Conservation (phyloP, 2,888 invertebrate species). For the Miltochrista miniata region DNA sequence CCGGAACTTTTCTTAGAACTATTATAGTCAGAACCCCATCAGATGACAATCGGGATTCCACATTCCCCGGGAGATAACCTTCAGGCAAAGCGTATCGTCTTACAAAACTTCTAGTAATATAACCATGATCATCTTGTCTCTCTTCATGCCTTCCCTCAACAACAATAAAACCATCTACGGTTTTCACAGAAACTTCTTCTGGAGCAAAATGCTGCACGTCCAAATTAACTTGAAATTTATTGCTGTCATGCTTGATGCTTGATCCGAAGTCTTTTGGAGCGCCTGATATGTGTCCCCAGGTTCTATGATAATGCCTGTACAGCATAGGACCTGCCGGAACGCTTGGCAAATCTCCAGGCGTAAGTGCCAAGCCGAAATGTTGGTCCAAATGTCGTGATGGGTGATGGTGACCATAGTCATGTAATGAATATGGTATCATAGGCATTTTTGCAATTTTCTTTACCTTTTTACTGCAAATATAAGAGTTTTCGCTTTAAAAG, state of each 20-base stretch:
- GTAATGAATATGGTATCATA: too few species aligned
- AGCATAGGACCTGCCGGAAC: constrained; percentile 51
- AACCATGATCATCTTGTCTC: constrained; percentile 90
- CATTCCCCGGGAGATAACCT: constrained; percentile 82
- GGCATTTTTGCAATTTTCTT: too few species aligned
- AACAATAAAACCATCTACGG: constrained; percentile 86
- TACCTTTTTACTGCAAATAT: too few species aligned
- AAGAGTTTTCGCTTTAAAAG: too few species aligned
- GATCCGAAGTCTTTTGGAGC: constrained; percentile 68
- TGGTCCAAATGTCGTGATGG: too few species aligned
- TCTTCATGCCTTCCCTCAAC: constrained; percentile 92
- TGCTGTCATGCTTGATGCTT: constrained; percentile 74
- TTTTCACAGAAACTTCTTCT: constrained; percentile 89
- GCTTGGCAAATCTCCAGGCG: constrained; percentile 57
- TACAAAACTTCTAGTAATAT: constrained; percentile 88
- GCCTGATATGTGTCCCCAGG: constrained; percentile 85
- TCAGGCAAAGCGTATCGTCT: constrained; percentile 86
- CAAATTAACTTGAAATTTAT: constrained; percentile 86
- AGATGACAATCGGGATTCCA: constrained; percentile 88
- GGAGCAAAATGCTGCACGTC: constrained; percentile 91
- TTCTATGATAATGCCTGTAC: constrained; percentile 60
- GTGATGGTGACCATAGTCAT: too few species aligned
- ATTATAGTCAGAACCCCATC: constrained; percentile 89
- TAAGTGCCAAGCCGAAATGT: constrained; percentile 60
- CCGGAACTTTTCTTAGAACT: constrained; percentile 83